Percentiles rank a stretch among this genome's conserved stretches.
Evolutionary conservation across 1,140 invertebrate species (phyloP).

Genomic region (Aporrectodea caliginosa): DNA sequence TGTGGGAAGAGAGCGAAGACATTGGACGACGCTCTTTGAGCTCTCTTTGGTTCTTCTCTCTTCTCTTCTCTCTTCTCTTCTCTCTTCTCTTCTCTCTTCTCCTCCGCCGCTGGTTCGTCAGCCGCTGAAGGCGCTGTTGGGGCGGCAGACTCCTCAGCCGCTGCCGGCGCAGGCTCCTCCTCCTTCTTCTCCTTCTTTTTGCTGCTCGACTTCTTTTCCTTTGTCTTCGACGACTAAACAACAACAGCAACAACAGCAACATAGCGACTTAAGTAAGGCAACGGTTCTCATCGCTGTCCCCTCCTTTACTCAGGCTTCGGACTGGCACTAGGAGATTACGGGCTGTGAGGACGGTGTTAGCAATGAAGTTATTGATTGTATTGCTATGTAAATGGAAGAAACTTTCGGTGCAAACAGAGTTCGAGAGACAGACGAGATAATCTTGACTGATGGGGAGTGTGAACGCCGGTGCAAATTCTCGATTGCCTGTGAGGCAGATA

Average conservation of each 20-base stretch:
- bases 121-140: background rate
- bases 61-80: slow-evolving; percentile 15
- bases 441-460: too few relatives aligned
- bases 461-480: too few relatives aligned
- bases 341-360: too few relatives aligned
- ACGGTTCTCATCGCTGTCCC: too few relatives aligned
- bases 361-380: too few relatives aligned
- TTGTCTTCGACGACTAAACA: background rate
- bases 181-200: slow-evolving; percentile 24
- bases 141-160: background rate
- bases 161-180: slow-evolving; percentile 6
- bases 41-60: slow-evolving; percentile 33
- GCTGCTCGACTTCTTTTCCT: slow-evolving; percentile 18
- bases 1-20: slow-evolving; percentile 53
- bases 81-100: slow-evolving; percentile 11
- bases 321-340: too few relatives aligned
- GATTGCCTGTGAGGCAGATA: too few relatives aligned
- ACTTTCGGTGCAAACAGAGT: too few relatives aligned
- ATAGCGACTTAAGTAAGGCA: background rate
- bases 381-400: too few relatives aligned
- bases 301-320: too few relatives aligned
- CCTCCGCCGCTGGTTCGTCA: background rate
- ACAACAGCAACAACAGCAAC: background rate
- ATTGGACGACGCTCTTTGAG: slow-evolving; percentile 50
- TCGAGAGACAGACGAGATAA: too few relatives aligned